phyloP scores from a whole-genome alignment of 2,797 vertebrate species.

The Sciurus vulgaris region DNA sequence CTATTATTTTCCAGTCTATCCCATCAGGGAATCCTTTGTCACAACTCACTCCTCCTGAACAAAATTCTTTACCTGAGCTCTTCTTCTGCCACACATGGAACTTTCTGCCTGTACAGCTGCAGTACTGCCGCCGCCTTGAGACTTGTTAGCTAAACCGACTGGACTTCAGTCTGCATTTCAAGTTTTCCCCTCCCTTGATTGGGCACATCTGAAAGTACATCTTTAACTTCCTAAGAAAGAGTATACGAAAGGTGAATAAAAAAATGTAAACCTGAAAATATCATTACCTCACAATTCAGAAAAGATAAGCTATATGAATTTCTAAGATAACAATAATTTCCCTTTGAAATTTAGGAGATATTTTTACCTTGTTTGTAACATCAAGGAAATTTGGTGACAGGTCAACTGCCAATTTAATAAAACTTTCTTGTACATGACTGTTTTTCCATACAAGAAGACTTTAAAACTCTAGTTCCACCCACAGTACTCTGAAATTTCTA shows the following conservation, averaged over 20 bases:
- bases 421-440: background rate
- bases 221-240: slow-evolving; percentile 16
- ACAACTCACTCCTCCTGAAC: background rate
- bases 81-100: background rate
- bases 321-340: slow-evolving; percentile 14
- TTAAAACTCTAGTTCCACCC: background rate
- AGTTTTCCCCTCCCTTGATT: background rate
- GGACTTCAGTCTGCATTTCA: background rate
- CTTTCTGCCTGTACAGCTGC: accelerated
- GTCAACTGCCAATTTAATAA: background rate
- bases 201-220: background rate
- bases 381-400: background rate
- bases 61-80: no score
- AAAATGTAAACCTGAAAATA: background rate
- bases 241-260: background rate
- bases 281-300: background rate
- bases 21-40: background rate
- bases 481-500: background rate
- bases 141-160: background rate
- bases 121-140: background rate
- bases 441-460: background rate
- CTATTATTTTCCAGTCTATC: background rate
- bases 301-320: background rate
- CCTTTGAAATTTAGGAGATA: background rate
- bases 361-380: background rate